Evolutionary conservation across 2,797 vertebrate species (phyloP).

Genomic region (Heteromormyrus szaboi): DNA sequence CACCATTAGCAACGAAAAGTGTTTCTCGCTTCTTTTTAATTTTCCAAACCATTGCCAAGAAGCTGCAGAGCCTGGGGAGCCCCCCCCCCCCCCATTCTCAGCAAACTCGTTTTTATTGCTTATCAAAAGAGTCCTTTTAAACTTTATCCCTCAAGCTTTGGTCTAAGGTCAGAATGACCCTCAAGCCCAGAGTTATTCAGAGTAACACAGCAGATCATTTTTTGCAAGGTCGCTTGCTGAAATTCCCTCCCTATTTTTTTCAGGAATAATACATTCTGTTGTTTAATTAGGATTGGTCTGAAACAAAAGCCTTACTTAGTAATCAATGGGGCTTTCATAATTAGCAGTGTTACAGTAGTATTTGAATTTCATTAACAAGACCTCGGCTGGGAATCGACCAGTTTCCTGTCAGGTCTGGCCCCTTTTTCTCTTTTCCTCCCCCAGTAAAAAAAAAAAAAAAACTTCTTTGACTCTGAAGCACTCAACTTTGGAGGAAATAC

Average conservation of each 20-base stretch:
- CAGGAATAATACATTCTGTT: neutral
- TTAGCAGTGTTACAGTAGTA: neutral
- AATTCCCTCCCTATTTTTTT: neutral
- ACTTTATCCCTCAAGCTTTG: neutral
- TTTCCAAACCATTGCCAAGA: conserved; percentile 12
- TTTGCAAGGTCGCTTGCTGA: neutral
- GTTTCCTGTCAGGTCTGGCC: neutral
- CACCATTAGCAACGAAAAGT: neutral
- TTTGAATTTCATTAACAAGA: neutral
- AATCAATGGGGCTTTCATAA: neutral
- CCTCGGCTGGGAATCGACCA: neutral
- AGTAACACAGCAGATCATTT: neutral
- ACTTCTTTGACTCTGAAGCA: neutral
- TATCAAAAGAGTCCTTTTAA: neutral
- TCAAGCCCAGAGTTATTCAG: neutral
- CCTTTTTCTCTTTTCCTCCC: neutral
- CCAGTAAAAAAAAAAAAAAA: neutral
- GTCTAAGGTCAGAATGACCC: neutral
- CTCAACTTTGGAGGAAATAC: neutral
- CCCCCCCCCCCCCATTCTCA: neutral
- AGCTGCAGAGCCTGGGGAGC: neutral
- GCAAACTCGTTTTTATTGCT: neutral
- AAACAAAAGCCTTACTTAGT: neutral
- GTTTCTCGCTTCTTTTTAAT: neutral
- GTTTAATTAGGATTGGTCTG: neutral